phyloP scores from a whole-genome alignment of 2,888 invertebrate species.

The Gastrophysa polygoni region DNA sequence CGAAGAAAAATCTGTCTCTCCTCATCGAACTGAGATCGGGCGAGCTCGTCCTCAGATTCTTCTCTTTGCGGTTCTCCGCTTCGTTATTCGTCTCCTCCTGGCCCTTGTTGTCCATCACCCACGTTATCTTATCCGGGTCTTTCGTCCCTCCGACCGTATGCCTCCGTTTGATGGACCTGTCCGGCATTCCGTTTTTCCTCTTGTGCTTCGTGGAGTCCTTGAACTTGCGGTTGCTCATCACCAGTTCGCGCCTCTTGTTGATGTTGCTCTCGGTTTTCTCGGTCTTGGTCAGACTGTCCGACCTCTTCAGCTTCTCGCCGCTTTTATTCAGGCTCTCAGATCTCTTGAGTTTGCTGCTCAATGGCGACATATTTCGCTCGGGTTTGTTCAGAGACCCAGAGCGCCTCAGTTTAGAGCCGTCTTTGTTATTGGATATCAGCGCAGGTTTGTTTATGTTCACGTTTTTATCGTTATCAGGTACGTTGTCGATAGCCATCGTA shows the following conservation, averaged over 20 bases:
- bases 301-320: constrained; percentile 63
- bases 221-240: constrained; percentile 55
- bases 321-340: constrained; percentile 67
- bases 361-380: constrained; percentile 58
- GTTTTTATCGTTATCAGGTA: constrained; percentile 55
- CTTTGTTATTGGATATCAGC: constrained; percentile 38
- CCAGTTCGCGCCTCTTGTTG: constrained; percentile 71
- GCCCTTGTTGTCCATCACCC: constrained; percentile 60
- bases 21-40: constrained; percentile 63
- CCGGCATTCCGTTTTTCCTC: constrained; percentile 79
- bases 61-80: constrained; percentile 57
- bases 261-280: constrained; percentile 82
- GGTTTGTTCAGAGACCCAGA: constrained; percentile 69
- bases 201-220: constrained; percentile 69
- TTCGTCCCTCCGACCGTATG: constrained; percentile 95
- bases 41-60: constrained; percentile 66
- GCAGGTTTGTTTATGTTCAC: constrained; percentile 39
- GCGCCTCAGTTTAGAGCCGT: constrained; percentile 62
- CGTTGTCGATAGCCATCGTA: constrained; percentile 49
- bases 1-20: constrained; percentile 59
- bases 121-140: constrained; percentile 74
- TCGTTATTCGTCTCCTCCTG: constrained; percentile 58
- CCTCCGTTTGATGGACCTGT: constrained; percentile 82
- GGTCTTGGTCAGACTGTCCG: constrained; percentile 70
- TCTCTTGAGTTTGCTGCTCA: constrained; percentile 62